Conservation (phyloP, 2,888 invertebrate genomes). For the Volucella inanis region DNA sequence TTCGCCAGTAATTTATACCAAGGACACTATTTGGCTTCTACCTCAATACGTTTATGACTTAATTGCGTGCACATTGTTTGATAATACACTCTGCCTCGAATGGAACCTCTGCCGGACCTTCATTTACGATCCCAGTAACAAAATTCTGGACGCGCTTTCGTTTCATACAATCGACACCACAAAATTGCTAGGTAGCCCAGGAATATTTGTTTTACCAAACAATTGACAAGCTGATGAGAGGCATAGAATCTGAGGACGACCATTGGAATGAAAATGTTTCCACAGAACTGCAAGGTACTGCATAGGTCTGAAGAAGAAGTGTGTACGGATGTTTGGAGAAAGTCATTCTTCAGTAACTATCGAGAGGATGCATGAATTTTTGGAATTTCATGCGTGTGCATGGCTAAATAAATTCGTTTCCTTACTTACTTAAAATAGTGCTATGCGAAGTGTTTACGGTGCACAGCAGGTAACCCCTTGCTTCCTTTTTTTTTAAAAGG, state of each 20-base stretch:
- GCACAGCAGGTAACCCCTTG: constrained; percentile 31
- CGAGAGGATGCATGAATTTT: constrained; percentile 15
- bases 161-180: constrained; percentile 52
- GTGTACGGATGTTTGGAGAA: constrained; percentile 34
- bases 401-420: constrained; percentile 49
- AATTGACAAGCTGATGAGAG: constrained; percentile 44
- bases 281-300: constrained; percentile 67
- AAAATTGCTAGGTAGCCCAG: constrained; percentile 65
- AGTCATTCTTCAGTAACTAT: constrained; percentile 40
- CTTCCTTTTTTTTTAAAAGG: not conserved
- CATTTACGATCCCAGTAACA: constrained; percentile 12
- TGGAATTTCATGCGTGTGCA: constrained; percentile 68
- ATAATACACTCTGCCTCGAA: not conserved
- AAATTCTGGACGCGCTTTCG: constrained; percentile 25
- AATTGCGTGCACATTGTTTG: constrained; percentile 60
- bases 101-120: constrained; percentile 9
- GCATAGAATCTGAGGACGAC: constrained; percentile 9
- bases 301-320: constrained; percentile 47
- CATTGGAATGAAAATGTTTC: constrained; percentile 42
- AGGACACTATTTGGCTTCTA: constrained; percentile 48
- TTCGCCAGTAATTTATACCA: constrained; percentile 51
- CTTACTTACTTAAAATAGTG: not conserved
- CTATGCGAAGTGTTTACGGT: constrained; percentile 48
- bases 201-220: constrained; percentile 70
- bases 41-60: constrained; percentile 69